phyloP scores from a whole-genome alignment of 2,888 invertebrate genomes.

The Alviniconcha strummeri region DNA sequence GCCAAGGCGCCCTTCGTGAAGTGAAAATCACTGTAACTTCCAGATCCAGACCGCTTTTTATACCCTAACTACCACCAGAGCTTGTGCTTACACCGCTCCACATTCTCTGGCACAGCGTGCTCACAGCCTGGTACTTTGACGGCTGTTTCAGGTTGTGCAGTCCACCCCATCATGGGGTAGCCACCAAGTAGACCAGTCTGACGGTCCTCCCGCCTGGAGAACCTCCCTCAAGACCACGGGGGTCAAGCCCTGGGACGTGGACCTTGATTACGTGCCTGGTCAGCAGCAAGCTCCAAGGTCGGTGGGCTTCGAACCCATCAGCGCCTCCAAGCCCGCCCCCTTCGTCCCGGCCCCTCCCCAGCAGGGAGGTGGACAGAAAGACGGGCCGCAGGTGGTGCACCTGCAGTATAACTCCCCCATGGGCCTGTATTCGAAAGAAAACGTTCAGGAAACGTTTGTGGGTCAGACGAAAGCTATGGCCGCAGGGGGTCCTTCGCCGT shows the following conservation, averaged over 20 bases:
- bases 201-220: slow-evolving; percentile 53
- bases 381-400: slow-evolving; percentile 64
- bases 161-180: slow-evolving; percentile 32
- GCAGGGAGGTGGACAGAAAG: slow-evolving; percentile 26
- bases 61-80: too few relatives aligned
- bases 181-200: slow-evolving; percentile 16
- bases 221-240: slow-evolving; percentile 51
- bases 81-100: too few relatives aligned
- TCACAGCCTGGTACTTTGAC: background rate
- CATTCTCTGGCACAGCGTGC: too few relatives aligned
- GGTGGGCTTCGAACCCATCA: slow-evolving; percentile 36
- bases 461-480: slow-evolving; percentile 62
- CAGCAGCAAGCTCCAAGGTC: slow-evolving; percentile 43
- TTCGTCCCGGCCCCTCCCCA: slow-evolving; percentile 43
- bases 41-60: too few relatives aligned
- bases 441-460: slow-evolving; percentile 64
- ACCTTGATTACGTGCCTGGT: slow-evolving; percentile 36
- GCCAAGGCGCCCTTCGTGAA: too few relatives aligned
- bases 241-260: slow-evolving; percentile 49
- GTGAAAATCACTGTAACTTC: too few relatives aligned
- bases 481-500: slow-evolving; percentile 38
- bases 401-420: slow-evolving; percentile 73
- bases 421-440: slow-evolving; percentile 69
- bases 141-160: background rate
- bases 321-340: slow-evolving; percentile 37